phyloP scores from a whole-genome alignment of 2,797 vertebrate genomes.

The Xyrichtys novacula region DNA sequence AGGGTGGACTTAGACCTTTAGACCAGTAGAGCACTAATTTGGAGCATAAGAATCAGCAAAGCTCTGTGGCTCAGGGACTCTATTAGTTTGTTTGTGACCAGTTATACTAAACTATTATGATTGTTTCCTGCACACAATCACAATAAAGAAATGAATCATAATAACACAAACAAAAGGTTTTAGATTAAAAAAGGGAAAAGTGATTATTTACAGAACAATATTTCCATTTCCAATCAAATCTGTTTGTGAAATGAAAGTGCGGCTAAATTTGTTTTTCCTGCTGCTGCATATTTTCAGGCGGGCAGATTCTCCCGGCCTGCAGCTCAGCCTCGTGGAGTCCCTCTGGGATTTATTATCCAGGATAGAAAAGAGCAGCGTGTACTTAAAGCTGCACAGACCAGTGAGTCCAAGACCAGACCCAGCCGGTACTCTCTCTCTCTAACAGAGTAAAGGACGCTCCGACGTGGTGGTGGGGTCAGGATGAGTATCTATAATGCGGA shows the following conservation, averaged over 20 bases:
- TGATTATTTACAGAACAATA: background rate
- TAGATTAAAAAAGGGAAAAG: too few species aligned
- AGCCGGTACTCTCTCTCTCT: background rate
- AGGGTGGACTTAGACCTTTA: too few species aligned
- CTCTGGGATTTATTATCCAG: slow-evolving; percentile 76
- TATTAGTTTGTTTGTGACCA: too few species aligned
- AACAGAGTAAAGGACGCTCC: background rate
- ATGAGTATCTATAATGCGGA: slow-evolving; percentile 2
- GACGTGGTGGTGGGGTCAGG: background rate
- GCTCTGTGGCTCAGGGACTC: too few species aligned
- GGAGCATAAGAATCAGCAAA: too few species aligned
- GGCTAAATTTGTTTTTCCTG: background rate
- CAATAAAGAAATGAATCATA: too few species aligned
- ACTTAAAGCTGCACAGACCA: slow-evolving; percentile 16
- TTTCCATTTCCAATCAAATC: too few species aligned
- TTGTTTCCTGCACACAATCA: too few species aligned
- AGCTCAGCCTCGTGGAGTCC: slow-evolving; percentile 53
- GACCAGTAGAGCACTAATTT: too few species aligned
- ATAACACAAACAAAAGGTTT: too few species aligned
- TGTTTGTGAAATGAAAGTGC: background rate
- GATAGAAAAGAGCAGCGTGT: slow-evolving; percentile 49
- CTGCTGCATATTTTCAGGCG: slow-evolving; percentile 25
- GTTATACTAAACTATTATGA: too few species aligned
- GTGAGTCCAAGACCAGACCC: slow-evolving; percentile 17
- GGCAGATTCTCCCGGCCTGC: slow-evolving; percentile 38